Evolutionary conservation across 1,140 invertebrate genomes (phyloP).

Genomic region (Muscidifurax raptorellus): DNA sequence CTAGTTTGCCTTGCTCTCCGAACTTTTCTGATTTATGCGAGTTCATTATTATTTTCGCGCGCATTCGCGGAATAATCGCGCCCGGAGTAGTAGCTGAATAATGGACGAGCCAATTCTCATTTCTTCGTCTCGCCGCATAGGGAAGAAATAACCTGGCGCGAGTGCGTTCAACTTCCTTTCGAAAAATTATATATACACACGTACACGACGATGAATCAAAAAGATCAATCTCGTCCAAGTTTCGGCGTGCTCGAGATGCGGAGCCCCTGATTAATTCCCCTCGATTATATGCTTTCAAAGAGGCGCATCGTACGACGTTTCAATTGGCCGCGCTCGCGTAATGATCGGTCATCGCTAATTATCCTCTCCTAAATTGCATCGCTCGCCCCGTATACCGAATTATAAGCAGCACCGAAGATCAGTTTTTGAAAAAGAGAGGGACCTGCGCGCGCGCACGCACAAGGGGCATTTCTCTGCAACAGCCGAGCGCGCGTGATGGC

Average conservation of each 20-base stretch:
- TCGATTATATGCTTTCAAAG: conserved; percentile 37
- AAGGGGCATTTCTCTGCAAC: not conserved
- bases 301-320: conserved; percentile 17
- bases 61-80: conserved; percentile 64
- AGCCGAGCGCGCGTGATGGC: not conserved
- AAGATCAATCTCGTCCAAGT: no score
- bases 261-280: conserved; percentile 39
- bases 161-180: not conserved
- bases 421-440: conserved; percentile 34
- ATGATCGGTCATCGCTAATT: conserved; percentile 41
- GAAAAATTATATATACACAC: not conserved
- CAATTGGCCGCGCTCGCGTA: conserved; percentile 25
- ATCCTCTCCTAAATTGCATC: no score
- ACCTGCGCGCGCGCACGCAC: conserved; percentile 54
- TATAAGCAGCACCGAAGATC: no score
- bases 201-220: not conserved
- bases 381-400: not conserved
- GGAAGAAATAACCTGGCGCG: not conserved
- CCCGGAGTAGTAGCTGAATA: conserved; percentile 42
- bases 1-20: conserved; percentile 62
- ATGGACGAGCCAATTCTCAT: conserved; percentile 48
- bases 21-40: conserved; percentile 73
- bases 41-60: conserved; percentile 74
- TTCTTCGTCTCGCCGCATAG: conserved; percentile 30
- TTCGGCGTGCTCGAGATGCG: not conserved